These are phyloP conservation scores for Trididemnum clinides DNA, from an alignment of 23 tunicate genomes.

Conservation along the genomic window DNA sequence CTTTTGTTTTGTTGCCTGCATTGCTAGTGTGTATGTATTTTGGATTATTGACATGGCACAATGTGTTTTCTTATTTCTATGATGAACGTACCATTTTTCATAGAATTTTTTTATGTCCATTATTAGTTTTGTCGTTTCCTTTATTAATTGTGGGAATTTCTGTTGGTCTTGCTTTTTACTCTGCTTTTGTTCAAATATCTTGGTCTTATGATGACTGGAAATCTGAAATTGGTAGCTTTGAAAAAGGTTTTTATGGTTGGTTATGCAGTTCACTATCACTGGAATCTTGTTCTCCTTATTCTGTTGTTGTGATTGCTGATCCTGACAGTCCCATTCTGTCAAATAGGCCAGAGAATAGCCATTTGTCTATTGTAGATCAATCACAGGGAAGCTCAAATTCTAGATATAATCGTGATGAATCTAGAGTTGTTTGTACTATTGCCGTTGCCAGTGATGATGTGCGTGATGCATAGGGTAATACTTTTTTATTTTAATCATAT, in stretches of 20 bases:
- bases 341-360: not conserved
- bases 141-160: constrained; percentile 43
- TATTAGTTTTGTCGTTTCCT: constrained; percentile 74
- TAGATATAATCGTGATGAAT: too few relatives aligned
- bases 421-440: too few relatives aligned
- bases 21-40: constrained; percentile 71
- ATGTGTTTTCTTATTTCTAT: constrained; percentile 71
- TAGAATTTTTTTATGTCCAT: constrained; percentile 65
- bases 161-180: constrained; percentile 58
- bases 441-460: too few relatives aligned
- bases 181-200: constrained; percentile 76
- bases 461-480: too few relatives aligned
- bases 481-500: too few relatives aligned
- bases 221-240: constrained; percentile 77
- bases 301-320: constrained; percentile 66
- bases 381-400: not conserved
- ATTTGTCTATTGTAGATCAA: not conserved
- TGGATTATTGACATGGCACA: constrained; percentile 86
- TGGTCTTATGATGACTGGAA: constrained; percentile 81
- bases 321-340: constrained; percentile 34
- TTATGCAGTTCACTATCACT: constrained; percentile 52
- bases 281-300: constrained; percentile 85
- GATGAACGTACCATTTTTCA: constrained; percentile 77
- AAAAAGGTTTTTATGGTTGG: constrained; percentile 94
- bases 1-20: constrained; percentile 69